Evolutionary conservation across 2,113 vertebrate species (phyloP), one percentile per base, ranked within the genome.

Genomic region (Echinops telfairi): DNA sequence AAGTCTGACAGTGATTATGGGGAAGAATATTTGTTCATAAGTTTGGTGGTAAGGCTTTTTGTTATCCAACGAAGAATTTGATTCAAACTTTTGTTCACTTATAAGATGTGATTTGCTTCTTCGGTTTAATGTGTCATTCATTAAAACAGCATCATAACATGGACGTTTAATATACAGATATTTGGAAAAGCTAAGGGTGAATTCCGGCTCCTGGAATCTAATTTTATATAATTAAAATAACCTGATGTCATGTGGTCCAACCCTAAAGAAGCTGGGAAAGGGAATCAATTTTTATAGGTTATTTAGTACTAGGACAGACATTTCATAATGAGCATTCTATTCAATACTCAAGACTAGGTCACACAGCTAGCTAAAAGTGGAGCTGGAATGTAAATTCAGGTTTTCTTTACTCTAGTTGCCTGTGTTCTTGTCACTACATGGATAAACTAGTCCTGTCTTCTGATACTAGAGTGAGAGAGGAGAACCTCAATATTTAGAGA

Each of bases 1-100:
- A 96, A 71, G 22, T 84, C 86, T 79, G 62, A 47, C 17, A 64
- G 22, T 89, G 38, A 68, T 94, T 85, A 53, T 57, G 88, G 89
- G 23, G 92, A 93, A 27, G 1, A 70, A 84, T 86, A 22, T 62
- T 62, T 62, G 31, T 47, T 71, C 33, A 40, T 86, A 0, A 83
- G 68, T 90, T 88, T 93, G 12, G 19, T 84, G 0, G 23, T 71
- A 31, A 83, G 88, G 27, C 10, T 33, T 87, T 92, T 60, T 90
- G 47, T 78, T 92, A 75, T n/a, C 29, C 12, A 71, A 38, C 5
- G 84, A 82, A 76, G 64, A 84, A 71, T 91, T 95, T 83, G 14
- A 81, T 91, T 80, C 17, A 47, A 36, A n/a, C 7, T 86, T 84
- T 87, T 91, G 3, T 78, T 8, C 11, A 85, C 33, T 90, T 71